phyloP scores from a whole-genome alignment of 2,888 invertebrate species.

The Microctonus brassicae region DNA sequence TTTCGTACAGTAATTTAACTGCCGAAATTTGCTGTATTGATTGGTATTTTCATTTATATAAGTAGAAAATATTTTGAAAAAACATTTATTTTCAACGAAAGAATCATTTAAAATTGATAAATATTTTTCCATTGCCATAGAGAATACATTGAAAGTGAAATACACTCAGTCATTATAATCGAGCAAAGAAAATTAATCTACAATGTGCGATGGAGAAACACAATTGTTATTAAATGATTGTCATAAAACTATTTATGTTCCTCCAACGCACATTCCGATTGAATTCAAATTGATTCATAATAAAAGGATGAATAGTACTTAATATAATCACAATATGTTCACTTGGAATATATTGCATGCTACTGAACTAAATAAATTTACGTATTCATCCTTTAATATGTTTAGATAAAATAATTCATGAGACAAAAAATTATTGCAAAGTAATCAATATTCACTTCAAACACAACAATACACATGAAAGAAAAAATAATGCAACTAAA shows the following conservation, averaged over 20 bases:
- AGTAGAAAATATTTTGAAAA: background rate
- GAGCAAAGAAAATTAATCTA: background rate
- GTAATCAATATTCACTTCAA: background rate
- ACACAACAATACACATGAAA: background rate
- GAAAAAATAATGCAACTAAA: background rate
- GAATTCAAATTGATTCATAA: background rate
- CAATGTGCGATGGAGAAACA: background rate
- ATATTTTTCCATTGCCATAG: background rate
- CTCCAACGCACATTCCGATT: background rate
- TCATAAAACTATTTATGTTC: background rate
- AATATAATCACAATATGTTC: background rate
- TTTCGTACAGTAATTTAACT: conserved; percentile 12
- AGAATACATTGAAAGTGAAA: background rate
- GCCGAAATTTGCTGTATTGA: background rate
- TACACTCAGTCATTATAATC: background rate
- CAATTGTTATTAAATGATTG: background rate
- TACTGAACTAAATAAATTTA: background rate
- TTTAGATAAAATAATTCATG: background rate
- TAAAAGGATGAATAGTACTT: background rate
- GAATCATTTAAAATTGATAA: background rate
- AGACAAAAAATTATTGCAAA: background rate
- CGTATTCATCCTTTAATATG: background rate
- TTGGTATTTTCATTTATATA: background rate
- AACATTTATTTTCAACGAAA: no score
- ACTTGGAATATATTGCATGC: no score